A percentile compares a stretch with the other conserved stretches of the same genome.
Conservation (phyloP, 2,888 invertebrate genomes). For the Phyto melanocephala region DNA sequence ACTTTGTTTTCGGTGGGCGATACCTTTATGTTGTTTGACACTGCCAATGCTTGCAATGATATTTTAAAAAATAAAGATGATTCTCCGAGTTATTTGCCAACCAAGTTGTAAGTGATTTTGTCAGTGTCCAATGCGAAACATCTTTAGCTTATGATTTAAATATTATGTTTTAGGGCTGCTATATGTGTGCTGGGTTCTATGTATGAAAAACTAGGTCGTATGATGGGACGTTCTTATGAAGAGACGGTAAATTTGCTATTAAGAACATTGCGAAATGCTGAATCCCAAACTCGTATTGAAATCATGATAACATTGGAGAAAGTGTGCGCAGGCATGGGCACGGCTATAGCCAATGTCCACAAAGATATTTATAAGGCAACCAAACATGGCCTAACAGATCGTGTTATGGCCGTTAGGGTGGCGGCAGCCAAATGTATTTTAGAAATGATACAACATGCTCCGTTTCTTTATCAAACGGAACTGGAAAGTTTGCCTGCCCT, state of each 20-base stretch:
- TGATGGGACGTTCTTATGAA: slow-evolving; percentile 99
- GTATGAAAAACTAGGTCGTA: slow-evolving; percentile 98
- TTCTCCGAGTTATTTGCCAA: slow-evolving; percentile 95
- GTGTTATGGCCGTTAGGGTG: slow-evolving; percentile 94
- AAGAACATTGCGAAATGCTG: slow-evolving; percentile 93
- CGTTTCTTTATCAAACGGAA: slow-evolving; percentile 91
- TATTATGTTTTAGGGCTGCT: slow-evolving; percentile 87
- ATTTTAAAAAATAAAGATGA: slow-evolving; percentile 98
- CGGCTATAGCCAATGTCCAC: slow-evolving; percentile 90
- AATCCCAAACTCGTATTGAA: slow-evolving; percentile 97
- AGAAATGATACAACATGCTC: slow-evolving; percentile 92
- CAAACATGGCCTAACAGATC: slow-evolving; percentile 91
- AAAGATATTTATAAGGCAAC: slow-evolving; percentile 96
- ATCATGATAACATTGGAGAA: slow-evolving; percentile 98
- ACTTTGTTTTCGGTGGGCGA: slow-evolving; percentile 98
- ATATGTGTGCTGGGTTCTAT: slow-evolving; percentile 97
- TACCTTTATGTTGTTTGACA: slow-evolving; percentile 96
- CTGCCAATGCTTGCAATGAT: slow-evolving; percentile 98
- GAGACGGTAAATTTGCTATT: slow-evolving; percentile 96
- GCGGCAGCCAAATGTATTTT: slow-evolving; percentile 95
- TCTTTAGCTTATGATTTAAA: not conserved
- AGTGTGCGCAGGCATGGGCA: slow-evolving; percentile 97
- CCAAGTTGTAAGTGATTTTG: slow-evolving; percentile 91
- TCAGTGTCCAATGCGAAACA: not conserved
- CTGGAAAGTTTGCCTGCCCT: slow-evolving; percentile 94